phyloP scores from a whole-genome alignment of 2,888 invertebrate genomes.

The Acanthopleura granulata region DNA sequence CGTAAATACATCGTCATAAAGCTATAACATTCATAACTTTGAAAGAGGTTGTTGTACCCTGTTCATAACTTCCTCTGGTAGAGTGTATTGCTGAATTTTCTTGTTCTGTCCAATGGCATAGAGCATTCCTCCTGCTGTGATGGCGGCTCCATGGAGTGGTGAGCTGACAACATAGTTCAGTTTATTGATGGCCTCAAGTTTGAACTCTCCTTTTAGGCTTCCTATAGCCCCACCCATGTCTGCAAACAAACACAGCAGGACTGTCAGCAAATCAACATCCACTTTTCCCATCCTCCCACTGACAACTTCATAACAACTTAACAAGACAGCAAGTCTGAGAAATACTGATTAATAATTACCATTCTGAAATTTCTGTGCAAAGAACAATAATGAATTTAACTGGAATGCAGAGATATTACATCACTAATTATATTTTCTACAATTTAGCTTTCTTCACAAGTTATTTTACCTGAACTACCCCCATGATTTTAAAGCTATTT shows the following conservation, averaged over 20 bases:
- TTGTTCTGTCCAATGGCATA: slow-evolving; percentile 56
- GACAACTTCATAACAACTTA: no score
- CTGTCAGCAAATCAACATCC: no score
- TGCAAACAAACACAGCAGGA: slow-evolving; percentile 27
- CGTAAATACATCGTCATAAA: not conserved
- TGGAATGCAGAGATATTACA: no score
- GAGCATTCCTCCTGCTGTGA: slow-evolving; percentile 48
- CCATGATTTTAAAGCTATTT: no score
- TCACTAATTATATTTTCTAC: no score
- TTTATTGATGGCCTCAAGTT: slow-evolving; percentile 55
- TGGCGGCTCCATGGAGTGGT: slow-evolving; percentile 53
- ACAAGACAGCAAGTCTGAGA: no score
- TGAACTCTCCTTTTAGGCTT: slow-evolving; percentile 61
- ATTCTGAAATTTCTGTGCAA: no score
- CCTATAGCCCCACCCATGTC: slow-evolving; percentile 39
- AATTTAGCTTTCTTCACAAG: no score
- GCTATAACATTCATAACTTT: not conserved
- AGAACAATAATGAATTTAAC: no score
- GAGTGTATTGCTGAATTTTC: slow-evolving; percentile 48
- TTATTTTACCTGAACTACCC: no score
- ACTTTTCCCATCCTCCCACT: no score
- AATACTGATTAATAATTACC: no score
- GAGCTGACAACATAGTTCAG: slow-evolving; percentile 50
- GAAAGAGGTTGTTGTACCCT: not conserved
- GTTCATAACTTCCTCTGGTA: slow-evolving; percentile 54